Conservation (phyloP, 2,113 vertebrate species). For the Anarhynchus alexandrinus region DNA sequence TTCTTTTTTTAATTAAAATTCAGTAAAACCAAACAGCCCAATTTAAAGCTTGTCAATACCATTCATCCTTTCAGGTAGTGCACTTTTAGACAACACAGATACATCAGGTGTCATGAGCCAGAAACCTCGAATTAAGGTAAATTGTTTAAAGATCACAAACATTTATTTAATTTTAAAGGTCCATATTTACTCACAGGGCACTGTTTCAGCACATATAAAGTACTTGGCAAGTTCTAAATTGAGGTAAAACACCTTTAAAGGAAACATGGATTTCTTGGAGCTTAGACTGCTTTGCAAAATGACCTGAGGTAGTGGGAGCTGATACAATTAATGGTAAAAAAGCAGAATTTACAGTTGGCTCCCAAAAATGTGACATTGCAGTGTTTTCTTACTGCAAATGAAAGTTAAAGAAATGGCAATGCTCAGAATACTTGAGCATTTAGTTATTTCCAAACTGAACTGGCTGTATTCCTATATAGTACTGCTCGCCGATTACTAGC, state of each 20-base stretch:
- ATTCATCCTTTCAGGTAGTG: neutral
- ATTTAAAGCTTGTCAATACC: conserved; percentile 6
- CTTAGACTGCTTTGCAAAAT: neutral
- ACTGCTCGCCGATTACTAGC: neutral
- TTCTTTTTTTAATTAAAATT: conserved; percentile 28
- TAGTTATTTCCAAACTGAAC: neutral
- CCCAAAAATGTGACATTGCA: neutral
- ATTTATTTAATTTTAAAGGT: neutral
- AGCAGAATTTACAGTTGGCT: neutral
- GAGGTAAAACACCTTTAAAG: neutral
- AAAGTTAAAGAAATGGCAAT: neutral
- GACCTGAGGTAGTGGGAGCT: neutral
- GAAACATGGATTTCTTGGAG: neutral
- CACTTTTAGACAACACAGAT: neutral
- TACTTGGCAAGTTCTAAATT: neutral
- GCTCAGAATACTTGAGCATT: neutral
- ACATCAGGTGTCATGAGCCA: neutral
- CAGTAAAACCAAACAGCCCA: neutral
- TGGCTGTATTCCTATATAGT: neutral
- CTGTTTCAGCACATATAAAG: neutral
- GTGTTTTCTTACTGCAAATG: neutral
- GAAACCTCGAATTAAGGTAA: neutral
- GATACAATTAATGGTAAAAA: neutral
- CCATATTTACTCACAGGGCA: neutral
- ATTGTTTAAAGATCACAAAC: neutral